Evolutionary conservation across 2,888 invertebrate species (phyloP).

Genomic region (Cartodere bifasciata): DNA sequence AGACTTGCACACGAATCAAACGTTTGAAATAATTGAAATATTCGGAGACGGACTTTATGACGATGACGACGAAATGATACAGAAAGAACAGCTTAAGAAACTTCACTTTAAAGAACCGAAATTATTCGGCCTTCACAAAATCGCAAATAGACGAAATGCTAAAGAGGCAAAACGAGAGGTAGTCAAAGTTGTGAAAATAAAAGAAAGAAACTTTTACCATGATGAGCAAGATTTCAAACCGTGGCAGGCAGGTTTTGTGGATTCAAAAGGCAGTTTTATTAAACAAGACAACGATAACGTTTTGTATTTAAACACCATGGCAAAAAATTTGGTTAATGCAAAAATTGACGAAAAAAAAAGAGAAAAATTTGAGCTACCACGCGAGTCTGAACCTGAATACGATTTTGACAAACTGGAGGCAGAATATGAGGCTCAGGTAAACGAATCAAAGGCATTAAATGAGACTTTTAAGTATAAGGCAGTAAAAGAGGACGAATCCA

Average conservation of each 20-base stretch:
- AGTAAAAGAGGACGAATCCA: conserved; percentile 30
- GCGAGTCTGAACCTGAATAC: conserved; percentile 25
- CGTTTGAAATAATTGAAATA: conserved; percentile 29
- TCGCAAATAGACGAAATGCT: conserved; percentile 8
- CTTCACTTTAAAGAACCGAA: conserved; percentile 10
- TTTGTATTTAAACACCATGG: conserved; percentile 14
- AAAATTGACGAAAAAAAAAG: conserved; percentile 9
- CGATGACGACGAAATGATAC: conserved; percentile 30
- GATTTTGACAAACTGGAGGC: conserved; percentile 34
- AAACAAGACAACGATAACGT: conserved; percentile 14
- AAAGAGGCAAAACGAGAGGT: too few relatives aligned
- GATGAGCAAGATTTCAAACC: conserved; percentile 22
- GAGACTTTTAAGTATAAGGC: conserved; percentile 34
- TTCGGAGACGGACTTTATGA: conserved; percentile 31
- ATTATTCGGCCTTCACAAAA: conserved; percentile 14
- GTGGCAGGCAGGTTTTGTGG: conserved; percentile 24
- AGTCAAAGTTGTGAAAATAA: conserved; percentile 21
- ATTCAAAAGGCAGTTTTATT: conserved; percentile 17
- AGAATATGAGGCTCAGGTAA: conserved; percentile 36
- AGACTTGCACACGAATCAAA: conserved; percentile 28
- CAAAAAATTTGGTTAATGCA: conserved; percentile 11
- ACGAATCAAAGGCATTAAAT: conserved; percentile 26
- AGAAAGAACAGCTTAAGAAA: conserved; percentile 15
- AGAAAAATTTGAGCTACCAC: conserved; percentile 11
- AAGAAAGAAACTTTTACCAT: conserved; percentile 9